Evolutionary conservation across 2,113 vertebrate species (phyloP).

Genomic region (Sitta europaea): DNA sequence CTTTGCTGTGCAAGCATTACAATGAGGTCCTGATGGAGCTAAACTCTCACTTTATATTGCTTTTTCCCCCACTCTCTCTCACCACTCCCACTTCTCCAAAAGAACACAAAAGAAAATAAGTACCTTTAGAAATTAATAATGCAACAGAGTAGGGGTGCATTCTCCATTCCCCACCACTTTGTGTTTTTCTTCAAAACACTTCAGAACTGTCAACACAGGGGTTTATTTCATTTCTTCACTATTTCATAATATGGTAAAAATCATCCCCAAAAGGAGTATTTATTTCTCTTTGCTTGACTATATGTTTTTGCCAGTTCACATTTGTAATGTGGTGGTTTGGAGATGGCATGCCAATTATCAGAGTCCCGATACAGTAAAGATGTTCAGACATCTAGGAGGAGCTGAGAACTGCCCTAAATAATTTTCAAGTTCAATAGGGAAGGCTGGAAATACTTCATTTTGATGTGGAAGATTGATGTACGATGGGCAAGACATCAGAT

Average conservation of each 20-base stretch:
- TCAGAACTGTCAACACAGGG: background rate
- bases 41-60: background rate
- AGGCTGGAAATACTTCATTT: background rate
- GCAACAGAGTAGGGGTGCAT: rapidly evolving
- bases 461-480: background rate
- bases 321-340: background rate
- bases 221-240: background rate
- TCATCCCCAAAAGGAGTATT: background rate
- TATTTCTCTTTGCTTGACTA: background rate
- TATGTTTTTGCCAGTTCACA: background rate
- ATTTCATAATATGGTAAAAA: background rate
- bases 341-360: background rate
- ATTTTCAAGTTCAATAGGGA: background rate
- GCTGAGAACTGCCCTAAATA: background rate
- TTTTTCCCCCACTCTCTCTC: background rate
- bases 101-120: background rate
- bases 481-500: no score
- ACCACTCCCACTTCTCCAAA: background rate
- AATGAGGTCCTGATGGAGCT: background rate
- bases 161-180: background rate
- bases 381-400: background rate
- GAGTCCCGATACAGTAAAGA: rapidly evolving
- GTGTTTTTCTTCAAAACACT: background rate
- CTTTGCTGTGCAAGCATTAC: conserved; percentile 29
- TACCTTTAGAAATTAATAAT: background rate